Evolutionary conservation across 2,113 vertebrate species (phyloP).

Genomic region (Orycteropus afer): DNA sequence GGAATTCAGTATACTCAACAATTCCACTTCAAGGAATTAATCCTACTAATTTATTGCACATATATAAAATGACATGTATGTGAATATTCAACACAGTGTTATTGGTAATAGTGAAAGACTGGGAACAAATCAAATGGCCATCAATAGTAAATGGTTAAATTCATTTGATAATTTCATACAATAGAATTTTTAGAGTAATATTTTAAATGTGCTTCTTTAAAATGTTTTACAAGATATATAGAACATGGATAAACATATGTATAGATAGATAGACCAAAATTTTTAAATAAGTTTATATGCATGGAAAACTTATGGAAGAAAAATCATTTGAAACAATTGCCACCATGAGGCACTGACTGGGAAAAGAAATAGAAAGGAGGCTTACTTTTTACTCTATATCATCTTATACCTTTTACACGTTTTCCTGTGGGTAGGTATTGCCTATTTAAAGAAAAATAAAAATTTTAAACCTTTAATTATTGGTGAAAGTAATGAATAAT

Average conservation of each 20-base stretch:
- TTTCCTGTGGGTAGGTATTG: not conserved
- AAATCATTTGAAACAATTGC: not conserved
- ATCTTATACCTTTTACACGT: not conserved
- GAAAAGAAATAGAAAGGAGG: not conserved
- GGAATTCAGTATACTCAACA: not conserved
- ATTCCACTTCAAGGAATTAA: not conserved
- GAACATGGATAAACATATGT: not conserved
- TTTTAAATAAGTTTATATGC: not conserved
- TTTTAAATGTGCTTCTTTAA: not conserved
- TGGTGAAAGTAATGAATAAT: not conserved
- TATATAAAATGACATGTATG: not conserved
- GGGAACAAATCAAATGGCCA: no score
- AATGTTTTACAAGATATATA: not conserved
- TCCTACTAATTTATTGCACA: not conserved
- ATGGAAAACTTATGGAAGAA: not conserved
- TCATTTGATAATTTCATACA: not conserved
- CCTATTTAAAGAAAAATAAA: not conserved
- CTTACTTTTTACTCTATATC: not conserved
- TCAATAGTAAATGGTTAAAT: not conserved
- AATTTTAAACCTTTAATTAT: not conserved
- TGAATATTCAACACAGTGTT: not conserved
- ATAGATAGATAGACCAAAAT: not conserved
- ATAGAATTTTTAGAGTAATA: not conserved
- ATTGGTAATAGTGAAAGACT: not conserved
- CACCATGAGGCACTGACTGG: not conserved